Evolutionary conservation across 2,113 vertebrate genomes (phyloP).

Genomic region (Brevimyrus niger): DNA sequence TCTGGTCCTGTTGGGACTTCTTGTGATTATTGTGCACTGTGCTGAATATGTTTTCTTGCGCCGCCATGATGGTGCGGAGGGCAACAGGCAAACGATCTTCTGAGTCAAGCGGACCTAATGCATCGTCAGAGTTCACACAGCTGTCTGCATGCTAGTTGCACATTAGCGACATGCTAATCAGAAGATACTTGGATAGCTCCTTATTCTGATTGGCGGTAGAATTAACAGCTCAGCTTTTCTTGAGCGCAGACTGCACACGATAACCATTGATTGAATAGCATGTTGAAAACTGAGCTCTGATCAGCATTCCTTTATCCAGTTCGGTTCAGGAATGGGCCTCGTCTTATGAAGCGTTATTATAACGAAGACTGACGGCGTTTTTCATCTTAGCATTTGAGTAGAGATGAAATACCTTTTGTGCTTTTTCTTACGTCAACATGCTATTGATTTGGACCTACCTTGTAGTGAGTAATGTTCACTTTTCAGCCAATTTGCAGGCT

Average conservation of each 20-base stretch:
- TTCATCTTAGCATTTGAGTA: neutral
- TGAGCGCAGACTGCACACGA: neutral
- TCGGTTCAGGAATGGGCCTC: neutral
- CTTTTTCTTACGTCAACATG: neutral
- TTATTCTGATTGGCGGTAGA: neutral
- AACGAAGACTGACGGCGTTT: neutral
- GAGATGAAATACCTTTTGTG: neutral
- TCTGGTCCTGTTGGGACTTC: neutral
- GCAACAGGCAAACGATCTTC: neutral
- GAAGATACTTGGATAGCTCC: neutral
- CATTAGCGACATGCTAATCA: neutral
- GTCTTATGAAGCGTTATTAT: neutral
- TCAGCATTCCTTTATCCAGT: neutral
- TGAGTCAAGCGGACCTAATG: too few species aligned
- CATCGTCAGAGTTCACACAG: neutral
- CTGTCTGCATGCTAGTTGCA: neutral
- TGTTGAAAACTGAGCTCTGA: neutral
- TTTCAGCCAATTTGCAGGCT: neutral
- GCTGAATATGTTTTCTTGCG: neutral
- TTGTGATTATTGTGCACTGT: neutral
- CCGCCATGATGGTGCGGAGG: neutral
- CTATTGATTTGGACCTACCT: neutral
- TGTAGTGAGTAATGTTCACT: neutral
- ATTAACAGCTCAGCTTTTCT: neutral
- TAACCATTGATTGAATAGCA: neutral